Evolutionary conservation across 2,113 vertebrate species (phyloP), one percentile per base, ranked within the genome.

Genomic region (Scalopus aquaticus): DNA sequence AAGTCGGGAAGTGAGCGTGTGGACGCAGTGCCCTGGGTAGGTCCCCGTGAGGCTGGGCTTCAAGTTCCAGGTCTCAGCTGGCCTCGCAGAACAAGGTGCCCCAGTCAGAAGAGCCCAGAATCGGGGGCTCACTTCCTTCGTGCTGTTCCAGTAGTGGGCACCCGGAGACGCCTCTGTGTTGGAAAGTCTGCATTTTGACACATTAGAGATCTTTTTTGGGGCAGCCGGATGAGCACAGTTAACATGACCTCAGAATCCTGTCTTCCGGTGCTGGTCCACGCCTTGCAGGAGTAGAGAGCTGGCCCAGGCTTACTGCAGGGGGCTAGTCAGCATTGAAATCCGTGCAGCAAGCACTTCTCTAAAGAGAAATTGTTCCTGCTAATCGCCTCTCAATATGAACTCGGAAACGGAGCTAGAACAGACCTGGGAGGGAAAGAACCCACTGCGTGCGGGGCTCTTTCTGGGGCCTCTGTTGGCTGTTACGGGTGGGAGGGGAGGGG

Each of bases 401-500:
- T 17, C 51, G 19, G 51, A 20, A 54, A 54, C 17, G 19, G 51
- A 3, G 19, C 19, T 54, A 19, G 51, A 49, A 7, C 12, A 49
- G 46, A 49, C 46, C 46, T 49, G 9, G 46, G 46, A 13, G 46
- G 9, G 9, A 49, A 49, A 11, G 10, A 44, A 5, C 44, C 12
- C 58, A 8, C 58, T 9, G 6, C n/a, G 20, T 60, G 8, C 2
- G 32, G 39, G n/a, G 44, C 35, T 58, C 35, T 69, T 44, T 22
- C 44, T 32, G 6, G 6, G 37, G 46, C 44, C 62, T 58, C 8
- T 4, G 7, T 69, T 51, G 30, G 74, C 13, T 6, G 12, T 37
- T 3, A 2, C 0, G 0, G 7, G 37, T 10, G 32, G 20, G 42
- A 17, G 0, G 11, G 54, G 37, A 0, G 11, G 13, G 9, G 3